Evolutionary conservation across 1,140 invertebrate species (phyloP).

Genomic region (Drosophila tropicalis): DNA sequence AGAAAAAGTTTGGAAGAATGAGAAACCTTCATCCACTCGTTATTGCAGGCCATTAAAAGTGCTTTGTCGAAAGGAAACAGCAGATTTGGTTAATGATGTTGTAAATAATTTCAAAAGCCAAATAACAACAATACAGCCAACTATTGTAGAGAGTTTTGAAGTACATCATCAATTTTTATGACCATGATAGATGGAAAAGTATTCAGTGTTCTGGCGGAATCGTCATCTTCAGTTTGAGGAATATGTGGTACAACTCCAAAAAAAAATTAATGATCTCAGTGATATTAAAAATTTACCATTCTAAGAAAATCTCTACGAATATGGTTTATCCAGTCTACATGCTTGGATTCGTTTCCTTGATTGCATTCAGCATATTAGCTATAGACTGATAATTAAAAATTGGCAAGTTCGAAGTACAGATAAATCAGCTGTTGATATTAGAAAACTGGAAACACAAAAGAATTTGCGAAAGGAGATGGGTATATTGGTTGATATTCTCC

Average conservation of each 20-base stretch:
- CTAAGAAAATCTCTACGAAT: not conserved
- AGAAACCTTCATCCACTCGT: slow-evolving; percentile 7
- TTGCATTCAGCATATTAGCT: not conserved
- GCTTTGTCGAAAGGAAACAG: no score
- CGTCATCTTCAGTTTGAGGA: not conserved
- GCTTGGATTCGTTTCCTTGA: not conserved
- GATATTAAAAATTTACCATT: no score
- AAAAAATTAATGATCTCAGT: no score
- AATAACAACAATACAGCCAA: no score
- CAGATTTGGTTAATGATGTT: no score
- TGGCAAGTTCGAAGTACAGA: not conserved
- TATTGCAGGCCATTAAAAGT: slow-evolving; percentile 1
- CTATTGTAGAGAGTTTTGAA: not conserved
- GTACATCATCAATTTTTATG: slow-evolving; percentile 1
- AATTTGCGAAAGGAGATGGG: no score
- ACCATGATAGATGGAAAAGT: slow-evolving; percentile 2
- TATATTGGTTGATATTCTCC: no score
- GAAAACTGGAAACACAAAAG: not conserved
- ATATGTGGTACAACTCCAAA: no score
- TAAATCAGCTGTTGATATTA: not conserved
- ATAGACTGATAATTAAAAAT: not conserved
- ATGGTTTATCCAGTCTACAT: not conserved
- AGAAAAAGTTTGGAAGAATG: not conserved
- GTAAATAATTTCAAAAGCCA: no score
- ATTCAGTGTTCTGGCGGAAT: slow-evolving; percentile 13